Conservation (phyloP, 2,113 vertebrate species). For the Plotosus lineatus region DNA sequence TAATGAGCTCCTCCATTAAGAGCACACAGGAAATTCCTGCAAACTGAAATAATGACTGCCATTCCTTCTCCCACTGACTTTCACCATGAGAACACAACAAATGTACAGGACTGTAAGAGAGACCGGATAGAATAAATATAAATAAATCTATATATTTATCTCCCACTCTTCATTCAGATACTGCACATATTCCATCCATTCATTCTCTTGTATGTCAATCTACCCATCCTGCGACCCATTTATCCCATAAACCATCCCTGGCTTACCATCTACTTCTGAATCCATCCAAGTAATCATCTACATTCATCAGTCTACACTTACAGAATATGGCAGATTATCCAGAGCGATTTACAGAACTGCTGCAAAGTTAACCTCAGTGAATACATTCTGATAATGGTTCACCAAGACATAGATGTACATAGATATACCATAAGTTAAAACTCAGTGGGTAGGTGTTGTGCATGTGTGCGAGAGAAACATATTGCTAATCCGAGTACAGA, state of each 20-base stretch:
- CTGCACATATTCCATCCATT: background rate
- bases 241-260: no score
- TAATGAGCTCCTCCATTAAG: conserved; percentile 41
- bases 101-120: conserved; percentile 51
- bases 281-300: background rate
- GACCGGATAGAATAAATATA: background rate
- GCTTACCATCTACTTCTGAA: no score
- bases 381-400: no score
- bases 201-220: background rate
- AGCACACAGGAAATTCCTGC: background rate
- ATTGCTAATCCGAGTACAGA: no score
- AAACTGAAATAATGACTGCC: conserved; percentile 37
- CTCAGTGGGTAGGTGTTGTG: no score
- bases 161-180: background rate
- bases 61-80: background rate
- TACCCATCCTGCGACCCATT: background rate
- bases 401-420: no score
- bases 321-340: no score
- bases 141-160: background rate
- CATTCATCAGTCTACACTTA: background rate
- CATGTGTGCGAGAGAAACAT: no score
- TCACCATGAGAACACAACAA: conserved; percentile 51
- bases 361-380: no score
- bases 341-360: no score
- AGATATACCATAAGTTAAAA: no score